Evolutionary conservation across 2,888 invertebrate species (phyloP), one percentile per base, ranked within the genome.

Genomic region (Drosophila aldrichi): DNA sequence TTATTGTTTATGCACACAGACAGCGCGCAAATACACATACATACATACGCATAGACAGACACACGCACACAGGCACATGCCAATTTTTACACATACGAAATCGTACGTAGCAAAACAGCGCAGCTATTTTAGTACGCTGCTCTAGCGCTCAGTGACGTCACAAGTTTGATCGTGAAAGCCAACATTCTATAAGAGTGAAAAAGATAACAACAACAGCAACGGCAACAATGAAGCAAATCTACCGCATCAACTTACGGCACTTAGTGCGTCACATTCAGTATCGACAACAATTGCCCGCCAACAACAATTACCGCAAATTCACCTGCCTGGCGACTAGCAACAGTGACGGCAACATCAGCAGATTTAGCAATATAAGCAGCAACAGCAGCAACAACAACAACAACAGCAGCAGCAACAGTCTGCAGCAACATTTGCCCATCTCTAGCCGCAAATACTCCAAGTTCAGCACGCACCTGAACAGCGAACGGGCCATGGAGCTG

Each of bases 401-500:
- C 18, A 43, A 49, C 54, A 58, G n/a, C 49, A 65, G 34, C 59
- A 25, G 44, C 60, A 63, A 8, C 36, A 34, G 1, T 10, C 34
- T 16, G 12, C 63, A 57, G 48, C 44, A 61, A 18, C 66, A 18
- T 3, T 40, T 40, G 16, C 29, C 48, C 6, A 10, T n/a, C 5
- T 38, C 48, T 8, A 40, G 25, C n/a, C 72, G 76, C 34, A 60
- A n/a, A 14, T 84, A 84, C 62, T 84, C 84, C 20, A 84, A 84
- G 48, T 84, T 89, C 34, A 71, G 72, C 43, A 78, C 78, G 29
- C 89, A 84, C 34, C 61, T 86, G 18, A 82, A 95, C 40, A 96
- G 96, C 89, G 94, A 95, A 51, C 96, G 96, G 81, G 97, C 97
- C 0, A 95, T 95, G 81, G 96, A 96, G 88, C 93, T 97, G 54